phyloP scores from a whole-genome alignment of 2,888 invertebrate species.

The Eupithecia abbreviata region DNA sequence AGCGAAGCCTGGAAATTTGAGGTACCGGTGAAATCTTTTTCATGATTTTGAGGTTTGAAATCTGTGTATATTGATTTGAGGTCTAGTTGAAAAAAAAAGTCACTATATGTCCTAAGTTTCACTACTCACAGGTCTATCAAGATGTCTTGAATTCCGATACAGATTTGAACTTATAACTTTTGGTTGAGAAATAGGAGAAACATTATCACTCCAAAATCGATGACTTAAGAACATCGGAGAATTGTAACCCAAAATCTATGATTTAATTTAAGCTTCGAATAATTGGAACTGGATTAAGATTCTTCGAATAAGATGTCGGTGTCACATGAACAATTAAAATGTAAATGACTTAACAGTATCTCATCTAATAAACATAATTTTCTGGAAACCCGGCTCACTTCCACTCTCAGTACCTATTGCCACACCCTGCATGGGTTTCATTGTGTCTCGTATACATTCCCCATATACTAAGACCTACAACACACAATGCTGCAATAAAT shows the following conservation, averaged over 20 bases:
- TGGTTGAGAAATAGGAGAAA: background rate
- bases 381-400: too few relatives aligned
- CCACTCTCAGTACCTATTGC: too few relatives aligned
- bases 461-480: too few relatives aligned
- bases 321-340: background rate
- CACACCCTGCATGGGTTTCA: too few relatives aligned
- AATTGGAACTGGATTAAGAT: background rate
- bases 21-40: background rate
- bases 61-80: background rate
- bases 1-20: slow-evolving; percentile 63
- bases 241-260: background rate
- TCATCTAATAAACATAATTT: too few relatives aligned
- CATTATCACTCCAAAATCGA: background rate
- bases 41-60: background rate
- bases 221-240: background rate
- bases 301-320: background rate
- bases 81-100: background rate
- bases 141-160: too few relatives aligned
- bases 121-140: too few relatives aligned
- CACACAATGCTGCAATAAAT: too few relatives aligned
- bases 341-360: too few relatives aligned
- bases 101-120: background rate
- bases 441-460: too few relatives aligned
- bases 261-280: background rate
- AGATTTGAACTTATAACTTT: background rate